These are phyloP conservation scores for Solea solea DNA, from an alignment of 2,113 vertebrate species.

Conservation along the genomic window DNA sequence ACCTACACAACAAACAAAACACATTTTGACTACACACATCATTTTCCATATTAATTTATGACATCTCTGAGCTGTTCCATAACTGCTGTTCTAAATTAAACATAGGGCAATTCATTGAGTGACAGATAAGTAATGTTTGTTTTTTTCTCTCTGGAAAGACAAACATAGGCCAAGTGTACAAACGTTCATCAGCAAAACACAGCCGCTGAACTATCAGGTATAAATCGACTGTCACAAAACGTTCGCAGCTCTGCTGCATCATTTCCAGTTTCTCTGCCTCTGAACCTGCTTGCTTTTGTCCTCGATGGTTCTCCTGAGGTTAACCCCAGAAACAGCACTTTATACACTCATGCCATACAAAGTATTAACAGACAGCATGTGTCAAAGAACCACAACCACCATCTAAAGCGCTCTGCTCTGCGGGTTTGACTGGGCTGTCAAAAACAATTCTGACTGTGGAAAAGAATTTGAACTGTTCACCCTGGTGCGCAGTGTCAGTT, in stretches of 20 bases:
- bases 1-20: no score
- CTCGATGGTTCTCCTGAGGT: slow-evolving; percentile 10
- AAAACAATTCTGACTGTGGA: no score
- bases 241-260: background rate
- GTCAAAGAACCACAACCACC: background rate
- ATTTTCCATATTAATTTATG: no score
- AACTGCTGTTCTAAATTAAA: background rate
- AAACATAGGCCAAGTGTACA: background rate
- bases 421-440: background rate
- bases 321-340: background rate
- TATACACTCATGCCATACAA: background rate
- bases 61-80: background rate
- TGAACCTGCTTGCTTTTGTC: background rate
- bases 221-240: background rate
- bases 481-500: no score
- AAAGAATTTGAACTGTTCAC: no score
- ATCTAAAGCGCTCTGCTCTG: background rate
- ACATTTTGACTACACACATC: no score
- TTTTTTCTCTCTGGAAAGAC: background rate
- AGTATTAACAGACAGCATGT: background rate
- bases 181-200: background rate
- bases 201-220: background rate
- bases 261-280: background rate
- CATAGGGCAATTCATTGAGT: background rate
- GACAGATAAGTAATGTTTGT: background rate